These are phyloP conservation scores for Sacculina carcini DNA, from an alignment of 2,888 invertebrate genomes.

Conservation along the genomic window DNA sequence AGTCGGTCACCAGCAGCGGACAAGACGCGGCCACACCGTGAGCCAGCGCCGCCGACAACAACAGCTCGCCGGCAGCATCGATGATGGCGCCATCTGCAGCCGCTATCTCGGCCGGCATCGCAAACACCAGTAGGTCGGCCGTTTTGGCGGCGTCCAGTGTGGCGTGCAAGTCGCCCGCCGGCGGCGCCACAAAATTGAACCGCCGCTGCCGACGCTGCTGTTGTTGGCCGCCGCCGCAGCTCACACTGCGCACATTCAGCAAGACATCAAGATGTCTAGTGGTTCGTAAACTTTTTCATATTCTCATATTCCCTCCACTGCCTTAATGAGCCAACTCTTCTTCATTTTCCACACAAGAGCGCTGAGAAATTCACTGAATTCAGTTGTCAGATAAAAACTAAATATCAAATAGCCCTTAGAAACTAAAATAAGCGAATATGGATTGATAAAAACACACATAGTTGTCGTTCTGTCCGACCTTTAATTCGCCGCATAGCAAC, in stretches of 20 bases:
- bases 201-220: constrained; percentile 62
- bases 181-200: constrained; percentile 52
- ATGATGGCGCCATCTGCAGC: constrained; percentile 20
- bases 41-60: constrained; percentile 47
- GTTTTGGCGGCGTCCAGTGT: constrained; percentile 59
- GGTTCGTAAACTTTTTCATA: too few relatives aligned
- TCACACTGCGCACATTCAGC: too few relatives aligned
- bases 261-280: constrained; percentile 7
- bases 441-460: too few relatives aligned
- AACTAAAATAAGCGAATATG: too few relatives aligned
- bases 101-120: constrained; percentile 16
- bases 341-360: too few relatives aligned
- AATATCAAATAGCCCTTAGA: too few relatives aligned
- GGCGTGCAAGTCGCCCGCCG: constrained; percentile 41
- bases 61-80: constrained; percentile 52
- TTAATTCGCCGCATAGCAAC: too few relatives aligned
- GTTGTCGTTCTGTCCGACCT: too few relatives aligned
- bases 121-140: constrained; percentile 17
- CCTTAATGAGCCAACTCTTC: not conserved
- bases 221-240: constrained; percentile 23
- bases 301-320: constrained; percentile 8
- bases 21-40: constrained; percentile 59
- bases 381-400: too few relatives aligned
- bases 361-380: too few relatives aligned
- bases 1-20: too few relatives aligned